Percentiles rank a stretch among this genome's conserved stretches.
phyloP scores from a whole-genome alignment of 2,888 invertebrate genomes.

The Macrophya alboannulata region DNA sequence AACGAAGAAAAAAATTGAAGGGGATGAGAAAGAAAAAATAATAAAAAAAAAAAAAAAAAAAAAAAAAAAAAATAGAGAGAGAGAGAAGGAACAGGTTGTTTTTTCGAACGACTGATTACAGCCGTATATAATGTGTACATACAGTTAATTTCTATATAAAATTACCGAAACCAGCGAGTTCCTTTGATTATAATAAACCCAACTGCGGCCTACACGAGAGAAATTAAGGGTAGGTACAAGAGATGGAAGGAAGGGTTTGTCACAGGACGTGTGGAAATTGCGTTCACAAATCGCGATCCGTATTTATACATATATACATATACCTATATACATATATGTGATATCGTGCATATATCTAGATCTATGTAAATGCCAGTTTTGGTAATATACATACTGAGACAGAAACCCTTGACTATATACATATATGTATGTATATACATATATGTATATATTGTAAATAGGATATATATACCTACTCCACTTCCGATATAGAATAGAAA shows the following conservation, averaged over 20 bases:
- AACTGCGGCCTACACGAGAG: not conserved
- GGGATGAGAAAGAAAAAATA: no score
- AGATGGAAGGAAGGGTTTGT: not conserved
- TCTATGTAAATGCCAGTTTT: not conserved
- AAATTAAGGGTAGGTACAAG: not conserved
- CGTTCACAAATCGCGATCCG: not conserved
- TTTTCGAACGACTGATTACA: no score
- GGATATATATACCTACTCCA: no score
- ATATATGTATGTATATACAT: no score
- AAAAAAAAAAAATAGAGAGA: no score
- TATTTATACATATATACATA: not conserved
- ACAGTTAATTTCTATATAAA: not conserved
- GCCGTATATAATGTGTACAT: no score
- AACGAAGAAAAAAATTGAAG: no score
- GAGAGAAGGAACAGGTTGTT: no score
- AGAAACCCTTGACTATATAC: not conserved
- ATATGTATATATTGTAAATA: no score
- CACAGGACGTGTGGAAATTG: not conserved
- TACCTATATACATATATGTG: no score
- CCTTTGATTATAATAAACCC: not conserved
- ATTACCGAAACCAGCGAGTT: not conserved
- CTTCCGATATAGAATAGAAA: not conserved
- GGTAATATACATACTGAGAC: not conserved
- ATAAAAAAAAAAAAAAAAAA: no score
- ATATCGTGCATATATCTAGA: not conserved